A percentile compares a stretch with the other conserved stretches of the same genome.
phyloP scores from a whole-genome alignment of 92 coral and sea anemone genomes.

The Palythoa grandiflora region DNA sequence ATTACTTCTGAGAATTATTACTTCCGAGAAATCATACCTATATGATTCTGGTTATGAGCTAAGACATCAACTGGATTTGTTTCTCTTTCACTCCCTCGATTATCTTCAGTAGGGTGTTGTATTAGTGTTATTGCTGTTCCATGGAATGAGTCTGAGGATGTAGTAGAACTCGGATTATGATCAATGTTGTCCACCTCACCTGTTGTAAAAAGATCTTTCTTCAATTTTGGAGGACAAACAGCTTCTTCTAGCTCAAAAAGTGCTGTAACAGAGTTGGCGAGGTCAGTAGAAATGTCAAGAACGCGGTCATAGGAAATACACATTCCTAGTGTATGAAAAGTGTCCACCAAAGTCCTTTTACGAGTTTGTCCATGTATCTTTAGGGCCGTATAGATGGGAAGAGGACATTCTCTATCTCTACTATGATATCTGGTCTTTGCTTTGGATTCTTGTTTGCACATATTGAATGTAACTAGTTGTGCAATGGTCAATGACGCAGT shows the following conservation, averaged over 20 bases:
- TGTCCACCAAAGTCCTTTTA: not conserved
- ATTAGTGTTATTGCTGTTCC: not conserved
- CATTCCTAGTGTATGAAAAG: not conserved
- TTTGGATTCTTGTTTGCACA: not conserved
- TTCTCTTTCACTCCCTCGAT: not conserved
- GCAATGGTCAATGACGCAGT: conserved; percentile 37
- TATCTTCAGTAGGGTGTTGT: not conserved
- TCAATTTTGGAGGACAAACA: conserved; percentile 12
- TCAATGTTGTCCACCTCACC: not conserved
- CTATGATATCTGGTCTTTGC: conserved; percentile 24
- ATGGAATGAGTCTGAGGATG: not conserved
- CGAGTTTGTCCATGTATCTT: conserved; percentile 14
- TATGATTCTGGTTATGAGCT: not conserved
- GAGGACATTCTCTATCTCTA: conserved; percentile 37
- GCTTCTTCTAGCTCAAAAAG: not conserved
- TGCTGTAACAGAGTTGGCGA: not conserved
- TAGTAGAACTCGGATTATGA: conserved; percentile 11
- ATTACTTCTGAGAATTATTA: too few species aligned
- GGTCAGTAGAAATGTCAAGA: conserved; percentile 17
- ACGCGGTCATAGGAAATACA: conserved; percentile 20
- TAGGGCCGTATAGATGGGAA: conserved; percentile 32
- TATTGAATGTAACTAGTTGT: conserved; percentile 48
- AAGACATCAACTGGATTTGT: not conserved
- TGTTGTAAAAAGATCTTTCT: not conserved
- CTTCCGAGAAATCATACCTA: not conserved